A percentile compares a stretch with the other conserved stretches of the same genome.
These are phyloP conservation scores for Xenopus borealis DNA, from an alignment of 2,113 vertebrate species.

Conservation along the genomic window DNA sequence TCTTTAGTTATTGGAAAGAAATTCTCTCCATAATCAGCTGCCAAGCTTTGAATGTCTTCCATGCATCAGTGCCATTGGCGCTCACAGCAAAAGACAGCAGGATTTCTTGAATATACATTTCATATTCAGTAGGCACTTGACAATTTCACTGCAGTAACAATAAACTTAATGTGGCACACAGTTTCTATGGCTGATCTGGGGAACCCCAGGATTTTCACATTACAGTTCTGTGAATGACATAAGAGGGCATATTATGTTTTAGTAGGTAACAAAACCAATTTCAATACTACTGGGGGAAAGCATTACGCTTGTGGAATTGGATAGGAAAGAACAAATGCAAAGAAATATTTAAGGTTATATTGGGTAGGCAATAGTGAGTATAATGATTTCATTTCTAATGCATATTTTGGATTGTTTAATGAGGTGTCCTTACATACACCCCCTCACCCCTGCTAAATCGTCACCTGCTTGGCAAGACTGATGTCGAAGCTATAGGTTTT, in stretches of 20 bases:
- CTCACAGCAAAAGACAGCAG: constrained; percentile 28
- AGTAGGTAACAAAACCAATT: constrained; percentile 46
- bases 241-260: constrained; percentile 40
- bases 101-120: constrained; percentile 39
- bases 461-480: background rate
- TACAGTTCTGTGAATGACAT: constrained; percentile 39
- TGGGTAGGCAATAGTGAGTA: background rate
- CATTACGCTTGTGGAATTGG: constrained; percentile 6
- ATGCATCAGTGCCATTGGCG: constrained; percentile 42
- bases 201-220: constrained; percentile 45
- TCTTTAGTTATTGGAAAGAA: constrained; percentile 43
- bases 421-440: background rate
- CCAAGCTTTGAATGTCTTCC: constrained; percentile 45
- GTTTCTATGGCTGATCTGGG: constrained; percentile 29
- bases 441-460: background rate
- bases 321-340: constrained; percentile 17
- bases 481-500: background rate
- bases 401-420: background rate
- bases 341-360: constrained; percentile 5
- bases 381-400: background rate
- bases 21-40: constrained; percentile 37
- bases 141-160: constrained; percentile 30
- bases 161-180: constrained; percentile 37
- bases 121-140: constrained; percentile 39
- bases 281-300: constrained; percentile 13